These are phyloP conservation scores for Lapara coniferarum DNA, from an alignment of 2,888 invertebrate genomes.

Conservation along the genomic window DNA sequence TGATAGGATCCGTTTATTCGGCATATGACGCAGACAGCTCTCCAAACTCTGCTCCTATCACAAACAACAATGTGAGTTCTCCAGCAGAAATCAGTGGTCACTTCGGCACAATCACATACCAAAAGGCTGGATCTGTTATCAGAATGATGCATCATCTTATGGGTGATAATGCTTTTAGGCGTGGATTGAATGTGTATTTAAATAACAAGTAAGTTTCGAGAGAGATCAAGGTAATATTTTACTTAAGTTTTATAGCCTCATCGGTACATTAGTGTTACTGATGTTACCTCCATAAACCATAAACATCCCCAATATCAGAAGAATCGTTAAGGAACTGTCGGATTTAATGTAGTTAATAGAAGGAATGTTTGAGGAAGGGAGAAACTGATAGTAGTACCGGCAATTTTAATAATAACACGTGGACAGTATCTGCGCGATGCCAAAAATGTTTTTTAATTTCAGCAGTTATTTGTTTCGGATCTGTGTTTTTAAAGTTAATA, in stretches of 20 bases:
- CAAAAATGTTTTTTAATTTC: too few species aligned
- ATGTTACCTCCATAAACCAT: background rate
- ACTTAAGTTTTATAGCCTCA: background rate
- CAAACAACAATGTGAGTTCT: conserved; percentile 80
- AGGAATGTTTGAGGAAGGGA: too few species aligned
- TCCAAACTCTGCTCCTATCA: conserved; percentile 80
- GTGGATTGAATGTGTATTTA: conserved; percentile 66
- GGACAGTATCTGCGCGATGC: too few species aligned
- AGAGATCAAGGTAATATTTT: background rate
- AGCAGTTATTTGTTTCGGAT: too few species aligned
- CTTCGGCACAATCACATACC: conserved; percentile 87
- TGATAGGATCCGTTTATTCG: conserved; percentile 85
- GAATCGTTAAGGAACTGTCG: too few species aligned
- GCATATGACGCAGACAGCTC: conserved; percentile 85
- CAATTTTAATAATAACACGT: too few species aligned
- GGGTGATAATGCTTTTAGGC: conserved; percentile 61
- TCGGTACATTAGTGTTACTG: too few species aligned
- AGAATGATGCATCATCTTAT: conserved; percentile 78
- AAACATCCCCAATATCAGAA: too few species aligned
- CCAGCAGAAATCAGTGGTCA: conserved; percentile 85
- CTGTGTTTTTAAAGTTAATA: too few species aligned
- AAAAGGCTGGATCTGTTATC: conserved; percentile 84
- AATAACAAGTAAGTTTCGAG: conserved; percentile 72
- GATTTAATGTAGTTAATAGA: too few species aligned
- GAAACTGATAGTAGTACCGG: too few species aligned